These are phyloP conservation scores for Caracal caracal DNA, from an alignment of 2,113 vertebrate genomes.

Conservation along the genomic window DNA sequence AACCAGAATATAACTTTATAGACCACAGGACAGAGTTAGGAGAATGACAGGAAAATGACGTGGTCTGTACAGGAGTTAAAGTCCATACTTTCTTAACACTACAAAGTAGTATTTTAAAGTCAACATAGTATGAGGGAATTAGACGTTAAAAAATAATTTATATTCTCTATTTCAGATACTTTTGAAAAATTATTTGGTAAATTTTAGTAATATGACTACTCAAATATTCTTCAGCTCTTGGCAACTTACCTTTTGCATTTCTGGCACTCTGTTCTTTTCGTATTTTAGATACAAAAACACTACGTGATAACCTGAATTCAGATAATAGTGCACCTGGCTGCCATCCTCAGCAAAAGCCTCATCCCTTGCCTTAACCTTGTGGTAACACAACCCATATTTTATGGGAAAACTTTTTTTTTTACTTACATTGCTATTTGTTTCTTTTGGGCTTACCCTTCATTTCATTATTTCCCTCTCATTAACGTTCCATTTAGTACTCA, in stretches of 20 bases:
- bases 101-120: conserved; percentile 51
- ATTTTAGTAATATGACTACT: conserved; percentile 7
- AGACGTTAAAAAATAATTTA: conserved; percentile 45
- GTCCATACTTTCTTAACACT: conserved; percentile 39
- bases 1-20: conserved; percentile 54
- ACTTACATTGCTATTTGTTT: background rate
- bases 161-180: conserved; percentile 1
- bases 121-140: background rate
- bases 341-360: background rate
- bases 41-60: conserved; percentile 47
- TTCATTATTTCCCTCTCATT: conserved; percentile 10
- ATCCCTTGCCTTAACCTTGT: background rate
- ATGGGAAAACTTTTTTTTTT: background rate
- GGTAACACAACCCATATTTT: background rate
- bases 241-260: conserved; percentile 34
- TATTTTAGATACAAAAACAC: background rate
- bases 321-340: background rate
- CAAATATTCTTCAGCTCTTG: conserved; percentile 24
- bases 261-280: background rate
- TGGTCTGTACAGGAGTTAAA: conserved; percentile 49
- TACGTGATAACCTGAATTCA: background rate
- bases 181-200: conserved; percentile 17
- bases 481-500: background rate
- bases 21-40: conserved; percentile 37
- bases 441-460: background rate